phyloP scores from a whole-genome alignment of 2,888 invertebrate species.

The Agrochola macilenta region DNA sequence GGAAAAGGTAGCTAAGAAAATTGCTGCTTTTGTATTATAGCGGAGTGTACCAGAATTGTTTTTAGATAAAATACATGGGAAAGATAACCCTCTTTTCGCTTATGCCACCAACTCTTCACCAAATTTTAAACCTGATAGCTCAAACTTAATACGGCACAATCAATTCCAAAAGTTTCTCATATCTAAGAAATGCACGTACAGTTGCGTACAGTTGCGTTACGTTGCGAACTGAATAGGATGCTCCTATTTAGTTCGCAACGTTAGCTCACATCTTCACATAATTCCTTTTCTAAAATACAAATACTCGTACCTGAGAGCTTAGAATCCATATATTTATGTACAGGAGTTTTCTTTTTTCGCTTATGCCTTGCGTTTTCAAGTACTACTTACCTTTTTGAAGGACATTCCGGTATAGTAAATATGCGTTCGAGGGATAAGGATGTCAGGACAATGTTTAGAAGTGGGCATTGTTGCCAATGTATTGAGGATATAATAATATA shows the following conservation, averaged over 20 bases:
- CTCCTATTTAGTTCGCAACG: too few relatives aligned
- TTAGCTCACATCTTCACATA: too few relatives aligned
- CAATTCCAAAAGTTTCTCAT: too few relatives aligned
- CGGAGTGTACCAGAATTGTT: background rate
- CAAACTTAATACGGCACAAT: too few relatives aligned
- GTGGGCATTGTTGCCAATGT: background rate
- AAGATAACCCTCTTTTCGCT: background rate
- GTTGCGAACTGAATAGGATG: too few relatives aligned
- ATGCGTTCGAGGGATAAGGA: background rate
- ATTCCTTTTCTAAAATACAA: too few relatives aligned
- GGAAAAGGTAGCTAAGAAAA: slow-evolving; percentile 4
- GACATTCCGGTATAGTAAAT: background rate
- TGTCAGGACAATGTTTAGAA: background rate
- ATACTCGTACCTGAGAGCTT: too few relatives aligned
- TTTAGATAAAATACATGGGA: background rate
- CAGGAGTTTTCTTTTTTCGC: background rate
- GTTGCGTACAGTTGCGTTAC: too few relatives aligned
- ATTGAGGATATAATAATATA: background rate
- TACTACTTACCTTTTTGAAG: background rate
- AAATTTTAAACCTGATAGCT: too few relatives aligned
- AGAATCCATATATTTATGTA: too few relatives aligned
- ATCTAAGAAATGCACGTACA: too few relatives aligned
- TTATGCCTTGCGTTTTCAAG: slow-evolving; percentile 4
- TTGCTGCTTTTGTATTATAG: background rate
- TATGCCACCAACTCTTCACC: too few relatives aligned